Evolutionary conservation across 2,113 vertebrate genomes (phyloP).

Genomic region (Peucedramus taeniatus): DNA sequence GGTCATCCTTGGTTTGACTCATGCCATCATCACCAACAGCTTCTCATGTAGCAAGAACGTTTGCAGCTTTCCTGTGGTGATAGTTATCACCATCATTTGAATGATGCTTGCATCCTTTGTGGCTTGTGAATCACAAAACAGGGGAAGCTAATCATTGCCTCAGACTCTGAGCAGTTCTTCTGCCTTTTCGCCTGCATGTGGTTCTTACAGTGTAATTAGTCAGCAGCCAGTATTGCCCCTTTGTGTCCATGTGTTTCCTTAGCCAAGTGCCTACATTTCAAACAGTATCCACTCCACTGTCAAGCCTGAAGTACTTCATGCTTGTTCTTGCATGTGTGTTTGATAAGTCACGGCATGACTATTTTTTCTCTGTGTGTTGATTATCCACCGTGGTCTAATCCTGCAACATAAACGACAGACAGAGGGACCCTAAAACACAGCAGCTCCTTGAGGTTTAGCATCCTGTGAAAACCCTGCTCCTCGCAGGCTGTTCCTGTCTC

Average conservation of each 20-base stretch:
- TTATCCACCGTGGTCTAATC: background rate
- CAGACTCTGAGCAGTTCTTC: background rate
- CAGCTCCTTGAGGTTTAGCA: background rate
- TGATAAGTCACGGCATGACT: background rate
- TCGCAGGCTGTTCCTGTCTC: slow-evolving; percentile 34
- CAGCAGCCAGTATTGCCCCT: background rate
- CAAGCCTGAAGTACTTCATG: background rate
- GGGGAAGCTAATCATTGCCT: background rate
- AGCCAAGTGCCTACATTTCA: background rate
- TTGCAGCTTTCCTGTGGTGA: background rate
- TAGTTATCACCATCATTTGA: background rate
- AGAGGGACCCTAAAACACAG: background rate
- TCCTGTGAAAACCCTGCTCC: slow-evolving; percentile 24
- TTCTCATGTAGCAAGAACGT: background rate
- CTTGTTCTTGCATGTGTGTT: background rate
- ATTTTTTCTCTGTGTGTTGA: background rate
- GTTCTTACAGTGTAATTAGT: background rate
- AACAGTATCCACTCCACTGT: background rate
- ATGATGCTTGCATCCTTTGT: background rate
- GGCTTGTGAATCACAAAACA: background rate
- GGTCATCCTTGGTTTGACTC: background rate
- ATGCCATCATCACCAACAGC: background rate
- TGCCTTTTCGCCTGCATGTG: background rate
- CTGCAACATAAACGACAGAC: background rate
- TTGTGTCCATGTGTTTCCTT: background rate